A percentile compares a stretch with the other conserved stretches of the same genome.
These are phyloP conservation scores for Valencia hispanica DNA, from an alignment of 2,797 vertebrate species.

Conservation along the genomic window DNA sequence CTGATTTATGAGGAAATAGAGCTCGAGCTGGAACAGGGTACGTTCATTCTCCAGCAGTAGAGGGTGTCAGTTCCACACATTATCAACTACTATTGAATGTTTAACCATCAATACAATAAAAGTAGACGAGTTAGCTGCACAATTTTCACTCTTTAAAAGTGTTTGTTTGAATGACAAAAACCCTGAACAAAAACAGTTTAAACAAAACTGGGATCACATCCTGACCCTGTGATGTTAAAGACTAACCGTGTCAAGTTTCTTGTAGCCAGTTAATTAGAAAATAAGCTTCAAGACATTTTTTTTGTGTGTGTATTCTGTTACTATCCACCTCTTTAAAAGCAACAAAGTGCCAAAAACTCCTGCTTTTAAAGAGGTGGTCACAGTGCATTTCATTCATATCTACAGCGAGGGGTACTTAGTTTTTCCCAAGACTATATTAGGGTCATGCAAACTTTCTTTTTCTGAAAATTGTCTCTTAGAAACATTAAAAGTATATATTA, in stretches of 20 bases:
- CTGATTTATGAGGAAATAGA: constrained; percentile 1
- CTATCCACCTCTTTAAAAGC: background rate
- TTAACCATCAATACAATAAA: background rate
- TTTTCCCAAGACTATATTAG: background rate
- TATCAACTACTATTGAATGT: background rate
- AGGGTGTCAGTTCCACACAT: background rate
- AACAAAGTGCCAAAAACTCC: background rate
- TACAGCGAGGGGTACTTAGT: background rate
- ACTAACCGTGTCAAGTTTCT: background rate
- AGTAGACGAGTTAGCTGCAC: background rate
- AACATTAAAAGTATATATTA: background rate
- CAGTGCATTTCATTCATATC: background rate
- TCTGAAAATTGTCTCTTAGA: background rate
- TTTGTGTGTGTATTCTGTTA: background rate
- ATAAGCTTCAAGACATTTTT: too few species aligned
- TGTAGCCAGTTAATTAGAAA: background rate
- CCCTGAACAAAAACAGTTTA: background rate
- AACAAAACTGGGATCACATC: background rate
- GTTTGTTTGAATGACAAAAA: background rate
- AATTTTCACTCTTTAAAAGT: background rate
- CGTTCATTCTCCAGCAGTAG: background rate
- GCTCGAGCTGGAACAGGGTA: constrained; percentile 1
- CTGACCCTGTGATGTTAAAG: background rate
- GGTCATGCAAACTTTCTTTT: background rate
- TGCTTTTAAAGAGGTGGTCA: background rate